Base-by-base conservation (phyloP, 2,797 vertebrate species). In the Trachurus trachurus region DNA sequence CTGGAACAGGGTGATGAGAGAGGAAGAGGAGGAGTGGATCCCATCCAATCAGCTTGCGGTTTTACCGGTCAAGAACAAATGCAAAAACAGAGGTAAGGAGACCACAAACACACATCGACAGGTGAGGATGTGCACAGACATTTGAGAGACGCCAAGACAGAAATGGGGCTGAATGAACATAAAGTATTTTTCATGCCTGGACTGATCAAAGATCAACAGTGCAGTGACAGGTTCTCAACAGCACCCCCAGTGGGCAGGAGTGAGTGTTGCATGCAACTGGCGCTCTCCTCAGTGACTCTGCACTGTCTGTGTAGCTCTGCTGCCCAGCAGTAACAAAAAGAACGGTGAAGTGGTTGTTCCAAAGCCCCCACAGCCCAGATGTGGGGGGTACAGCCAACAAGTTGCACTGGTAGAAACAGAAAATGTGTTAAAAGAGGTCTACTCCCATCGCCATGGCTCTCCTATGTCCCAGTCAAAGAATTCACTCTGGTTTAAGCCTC, bases 401-500 rank as follows among this genome's bases (percentile, higher is more conserved):
- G 89, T 84, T 92, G 86, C 93, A 93, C 93, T 90, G 81, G 88
- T 91, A 91, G 88, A 94, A 95, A 95, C 88, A 94, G 93, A 95
- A 94, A 90, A 93, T 84, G 93, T 92, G 93, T 95, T 93, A 94
- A 93, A 86, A 72, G 62, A 84, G 49, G 86, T 83, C 81, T 80
- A 59, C 80, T 85, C 88, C 61, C 39, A 80, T 89, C 88, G 82
- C 90, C 93, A 91, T 85, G 94, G 93, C 92, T 94, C 93, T 92
- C 87, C 53, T 81, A 66, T 76, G 85, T 80, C 58, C 26, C 66
- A 66, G 61, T 57, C 34, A 37, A 37, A 37, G n/a, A 69, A 78
- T 26, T 9, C 49, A 15, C 11, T 69, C 26, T 59, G 44, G 40
- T 63, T 19, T 11, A 40, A 61, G n/a, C 22, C n/a, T 54, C 15